Base-by-base conservation (phyloP, 1,140 invertebrate genomes). In the Maconellicoccus hirsutus region DNA sequence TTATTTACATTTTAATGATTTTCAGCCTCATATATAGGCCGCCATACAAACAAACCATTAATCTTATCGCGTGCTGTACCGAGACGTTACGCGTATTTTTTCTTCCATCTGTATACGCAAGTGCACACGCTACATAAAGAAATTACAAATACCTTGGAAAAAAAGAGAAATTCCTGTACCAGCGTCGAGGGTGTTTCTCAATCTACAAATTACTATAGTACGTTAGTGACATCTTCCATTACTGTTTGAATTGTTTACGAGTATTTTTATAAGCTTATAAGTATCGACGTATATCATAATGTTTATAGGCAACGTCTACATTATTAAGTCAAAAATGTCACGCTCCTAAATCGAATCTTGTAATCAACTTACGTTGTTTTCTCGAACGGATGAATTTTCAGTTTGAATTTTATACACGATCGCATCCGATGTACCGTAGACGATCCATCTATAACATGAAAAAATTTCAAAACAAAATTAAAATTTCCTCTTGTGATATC, bases 1-100 rank as follows among this genome's bases (percentile, higher is more conserved):
- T 52, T 52, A 52, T 52, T 52, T 52, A 52, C 42, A 52, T 52
- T 52, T 52, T 52, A 52, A 52, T 52, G 42, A 52, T 52, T 52
- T 52, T 52, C 42, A 52, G 42, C 42, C 42, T 6, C n/a, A 3
- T 19, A 52, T 16, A 52, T 52, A 52, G 42, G 42, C 42, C 42
- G 42, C 42, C 42, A 19, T 52, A 52, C 16, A 52, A 52, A 52
- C 42, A 52, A 52, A 52, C 42, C 42, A 52, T 52, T 52, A 52
- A 52, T 52, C 42, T 52, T 52, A 52, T 52, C 42, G 42, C 42
- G 42, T 52, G 42, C n/a, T 52, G 42, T 16, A 52, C 3, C 42
- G 29, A 33, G 3, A 52, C 42, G 42, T 12, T 52, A 52, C 42
- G 12, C 42, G n/a, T 52, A 52, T 19, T 2, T 52, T 8, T 33